A percentile compares a stretch with the other conserved stretches of the same genome.
Evolutionary conservation across 2,888 invertebrate genomes (phyloP).

Genomic region (Cerceris ruficornis): DNA sequence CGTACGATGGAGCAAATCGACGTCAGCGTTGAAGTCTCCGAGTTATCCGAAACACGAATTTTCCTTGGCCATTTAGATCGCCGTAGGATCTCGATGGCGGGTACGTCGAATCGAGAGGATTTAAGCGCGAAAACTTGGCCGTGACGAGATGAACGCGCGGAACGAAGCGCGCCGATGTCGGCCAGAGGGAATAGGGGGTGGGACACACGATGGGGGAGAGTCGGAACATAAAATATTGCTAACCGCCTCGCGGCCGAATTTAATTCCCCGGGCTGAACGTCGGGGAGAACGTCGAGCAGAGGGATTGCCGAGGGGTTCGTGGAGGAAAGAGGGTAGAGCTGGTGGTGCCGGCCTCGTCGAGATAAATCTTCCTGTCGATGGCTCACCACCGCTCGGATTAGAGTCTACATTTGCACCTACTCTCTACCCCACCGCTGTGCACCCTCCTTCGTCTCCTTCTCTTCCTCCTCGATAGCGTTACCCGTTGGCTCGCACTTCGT

Average conservation of each 20-base stretch:
- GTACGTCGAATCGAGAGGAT: conserved; percentile 41
- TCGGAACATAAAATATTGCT: conserved; percentile 67
- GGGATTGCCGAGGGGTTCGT: conserved; percentile 52
- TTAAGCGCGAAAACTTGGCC: conserved; percentile 52
- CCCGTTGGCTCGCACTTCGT: conserved; percentile 28
- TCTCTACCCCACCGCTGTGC: conserved; percentile 44
- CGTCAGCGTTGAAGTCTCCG: neutral
- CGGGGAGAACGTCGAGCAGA: conserved; percentile 51
- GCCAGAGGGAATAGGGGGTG: neutral
- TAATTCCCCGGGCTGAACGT: conserved; percentile 66
- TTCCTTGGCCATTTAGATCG: neutral
- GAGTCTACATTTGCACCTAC: conserved; percentile 79
- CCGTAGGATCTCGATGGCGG: neutral
- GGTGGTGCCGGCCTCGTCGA: conserved; percentile 65
- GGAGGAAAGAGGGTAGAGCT: conserved; percentile 16
- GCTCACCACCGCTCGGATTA: conserved; percentile 79
- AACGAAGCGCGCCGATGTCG: conserved; percentile 2
- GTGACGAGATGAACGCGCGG: conserved; percentile 16
- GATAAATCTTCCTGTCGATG: conserved; percentile 80
- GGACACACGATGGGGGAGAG: conserved; percentile 21
- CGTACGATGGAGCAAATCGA: neutral
- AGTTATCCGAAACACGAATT: neutral
- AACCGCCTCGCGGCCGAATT: conserved; percentile 67
- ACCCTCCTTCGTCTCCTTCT: conserved; percentile 12
- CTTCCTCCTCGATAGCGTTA: conserved; percentile 2